A percentile compares a stretch with the other conserved stretches of the same genome.
Evolutionary conservation across 2,113 vertebrate genomes (phyloP).

Genomic region (Megalops atlanticus): DNA sequence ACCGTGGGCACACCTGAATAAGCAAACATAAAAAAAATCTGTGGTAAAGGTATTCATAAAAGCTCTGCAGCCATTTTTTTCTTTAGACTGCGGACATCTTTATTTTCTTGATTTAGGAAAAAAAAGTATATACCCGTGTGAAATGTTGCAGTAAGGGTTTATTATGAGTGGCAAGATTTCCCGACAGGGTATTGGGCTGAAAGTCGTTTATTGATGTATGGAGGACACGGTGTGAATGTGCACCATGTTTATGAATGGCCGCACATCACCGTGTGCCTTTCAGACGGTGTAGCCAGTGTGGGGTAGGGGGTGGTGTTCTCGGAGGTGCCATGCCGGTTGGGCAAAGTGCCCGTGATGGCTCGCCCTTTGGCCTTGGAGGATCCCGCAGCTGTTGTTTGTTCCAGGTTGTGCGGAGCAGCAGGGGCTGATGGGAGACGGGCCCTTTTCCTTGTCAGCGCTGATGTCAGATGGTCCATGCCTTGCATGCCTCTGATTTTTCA

Average conservation of each 20-base stretch:
- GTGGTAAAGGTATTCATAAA: background rate
- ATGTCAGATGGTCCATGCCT: conserved; percentile 21
- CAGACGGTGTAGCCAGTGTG: background rate
- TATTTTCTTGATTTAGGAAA: background rate
- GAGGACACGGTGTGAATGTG: background rate
- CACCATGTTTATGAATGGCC: background rate
- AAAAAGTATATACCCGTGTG: background rate
- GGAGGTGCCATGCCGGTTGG: background rate
- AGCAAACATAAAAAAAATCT: background rate
- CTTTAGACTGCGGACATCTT: background rate
- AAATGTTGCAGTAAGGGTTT: background rate
- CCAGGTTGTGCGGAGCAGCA: background rate
- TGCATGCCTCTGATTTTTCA: conserved; percentile 1
- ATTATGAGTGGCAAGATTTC: background rate
- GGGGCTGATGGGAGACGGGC: conserved; percentile 6
- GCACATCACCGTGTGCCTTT: too few relatives aligned
- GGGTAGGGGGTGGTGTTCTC: background rate
- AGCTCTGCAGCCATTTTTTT: background rate
- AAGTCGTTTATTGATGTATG: background rate
- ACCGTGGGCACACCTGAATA: background rate
- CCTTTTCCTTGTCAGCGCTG: too few relatives aligned
- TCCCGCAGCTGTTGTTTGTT: conserved; percentile 36
- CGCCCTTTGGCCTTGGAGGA: conserved; percentile 8
- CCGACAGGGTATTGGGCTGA: too few relatives aligned
- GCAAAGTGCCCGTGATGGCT: background rate